Conservation (phyloP, 1,140 invertebrate species). For the Drosophila takahashii region DNA sequence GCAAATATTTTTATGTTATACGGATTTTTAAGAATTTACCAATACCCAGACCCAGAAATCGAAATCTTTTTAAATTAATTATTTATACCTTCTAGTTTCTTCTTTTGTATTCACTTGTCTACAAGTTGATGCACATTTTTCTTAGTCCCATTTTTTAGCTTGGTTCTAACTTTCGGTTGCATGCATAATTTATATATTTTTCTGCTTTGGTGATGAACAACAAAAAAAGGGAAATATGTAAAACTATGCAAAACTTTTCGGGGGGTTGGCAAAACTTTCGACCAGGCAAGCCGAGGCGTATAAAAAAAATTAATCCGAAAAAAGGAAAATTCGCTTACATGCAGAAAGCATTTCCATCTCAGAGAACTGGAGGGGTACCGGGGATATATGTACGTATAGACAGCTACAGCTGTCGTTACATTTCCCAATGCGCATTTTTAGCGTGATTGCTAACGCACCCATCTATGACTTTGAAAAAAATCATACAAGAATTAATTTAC, state of each 20-base stretch:
- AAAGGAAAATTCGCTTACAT: slow-evolving; percentile 44
- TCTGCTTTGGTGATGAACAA: slow-evolving; percentile 51
- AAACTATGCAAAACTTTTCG: slow-evolving; percentile 78
- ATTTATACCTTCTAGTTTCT: not conserved
- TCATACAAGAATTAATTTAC: not conserved
- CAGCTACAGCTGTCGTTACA: slow-evolving; percentile 75
- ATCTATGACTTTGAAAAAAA: slow-evolving; percentile 2
- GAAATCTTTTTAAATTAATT: not conserved
- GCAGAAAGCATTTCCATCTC: slow-evolving; percentile 33
- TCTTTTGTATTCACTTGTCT: slow-evolving; percentile 18
- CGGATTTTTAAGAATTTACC: too few relatives aligned
- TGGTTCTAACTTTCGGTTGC: slow-evolving; percentile 64
- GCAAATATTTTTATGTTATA: too few relatives aligned
- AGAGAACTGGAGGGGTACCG: not conserved
- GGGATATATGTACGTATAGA: slow-evolving; percentile 18
- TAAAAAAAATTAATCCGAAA: slow-evolving; percentile 61
- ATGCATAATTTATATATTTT: slow-evolving; percentile 82
- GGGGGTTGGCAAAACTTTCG: slow-evolving; percentile 44
- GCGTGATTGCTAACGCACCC: slow-evolving; percentile 64
- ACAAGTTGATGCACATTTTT: slow-evolving; percentile 53
- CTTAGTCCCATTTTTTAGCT: slow-evolving; percentile 35
- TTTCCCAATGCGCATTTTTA: slow-evolving; percentile 70
- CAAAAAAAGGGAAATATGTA: slow-evolving; percentile 57
- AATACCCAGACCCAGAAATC: too few relatives aligned
- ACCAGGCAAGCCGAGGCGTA: slow-evolving; percentile 22